These are phyloP conservation scores for Pelmatolapia mariae DNA, from an alignment of 2,113 vertebrate species.

Conservation along the genomic window DNA sequence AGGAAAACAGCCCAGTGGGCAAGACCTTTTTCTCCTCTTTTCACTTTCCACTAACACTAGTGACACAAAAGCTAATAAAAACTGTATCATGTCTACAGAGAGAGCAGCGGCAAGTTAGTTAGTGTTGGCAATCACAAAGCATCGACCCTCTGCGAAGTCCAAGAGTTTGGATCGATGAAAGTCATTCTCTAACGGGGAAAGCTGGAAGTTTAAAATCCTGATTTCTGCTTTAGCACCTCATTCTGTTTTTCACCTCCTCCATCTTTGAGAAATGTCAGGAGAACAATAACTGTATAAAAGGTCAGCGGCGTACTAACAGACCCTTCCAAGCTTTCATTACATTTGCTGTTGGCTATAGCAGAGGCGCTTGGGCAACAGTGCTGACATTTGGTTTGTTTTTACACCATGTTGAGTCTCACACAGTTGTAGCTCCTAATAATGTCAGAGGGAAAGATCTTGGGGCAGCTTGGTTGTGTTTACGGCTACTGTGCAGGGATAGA, in stretches of 20 bases:
- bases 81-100: slow-evolving; percentile 40
- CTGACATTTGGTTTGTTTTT: slow-evolving; percentile 81
- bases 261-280: slow-evolving; percentile 74
- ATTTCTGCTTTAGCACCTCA: slow-evolving; percentile 55
- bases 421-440: slow-evolving; percentile 72
- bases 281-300: slow-evolving; percentile 70
- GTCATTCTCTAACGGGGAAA: slow-evolving; percentile 54
- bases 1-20: not conserved
- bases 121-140: slow-evolving; percentile 66
- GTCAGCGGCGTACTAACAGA: slow-evolving; percentile 74
- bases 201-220: slow-evolving; percentile 46
- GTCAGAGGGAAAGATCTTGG: slow-evolving; percentile 68
- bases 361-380: slow-evolving; percentile 57
- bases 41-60: slow-evolving; percentile 24
- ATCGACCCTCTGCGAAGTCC: slow-evolving; percentile 57
- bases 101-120: slow-evolving; percentile 58
- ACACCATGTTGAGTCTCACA: slow-evolving; percentile 67
- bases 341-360: slow-evolving; percentile 58
- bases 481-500: slow-evolving; percentile 58
- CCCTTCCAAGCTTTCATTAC: slow-evolving; percentile 70
- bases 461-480: slow-evolving; percentile 49
- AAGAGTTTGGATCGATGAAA: slow-evolving; percentile 73
- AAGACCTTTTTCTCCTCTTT: not conserved
- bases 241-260: slow-evolving; percentile 53
- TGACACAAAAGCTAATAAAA: slow-evolving; percentile 59